Conservation (phyloP, 92 coral and sea anemone genomes). For the Montipora capitata region DNA sequence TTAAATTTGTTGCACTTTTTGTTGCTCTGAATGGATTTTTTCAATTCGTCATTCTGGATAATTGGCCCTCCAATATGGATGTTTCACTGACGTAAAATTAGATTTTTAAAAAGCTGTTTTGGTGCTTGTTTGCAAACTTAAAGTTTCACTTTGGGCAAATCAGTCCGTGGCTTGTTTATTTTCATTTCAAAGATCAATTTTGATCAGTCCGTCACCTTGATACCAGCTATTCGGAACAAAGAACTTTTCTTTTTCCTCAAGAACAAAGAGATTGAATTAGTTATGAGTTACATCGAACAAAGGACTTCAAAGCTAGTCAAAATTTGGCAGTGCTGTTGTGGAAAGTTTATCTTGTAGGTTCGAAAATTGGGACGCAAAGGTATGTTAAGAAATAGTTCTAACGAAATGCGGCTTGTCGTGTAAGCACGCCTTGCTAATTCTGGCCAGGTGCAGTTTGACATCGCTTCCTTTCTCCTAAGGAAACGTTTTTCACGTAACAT, state of each 20-base stretch:
- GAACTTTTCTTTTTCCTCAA: conserved; percentile 18
- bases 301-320: conserved; percentile 33
- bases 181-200: conserved; percentile 13
- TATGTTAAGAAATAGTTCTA: neutral
- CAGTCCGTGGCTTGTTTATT: neutral
- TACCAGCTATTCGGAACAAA: conserved; percentile 45
- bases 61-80: no score
- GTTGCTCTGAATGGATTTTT: no score
- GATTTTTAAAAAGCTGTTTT: no score
- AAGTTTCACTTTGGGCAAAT: neutral
- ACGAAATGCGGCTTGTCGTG: neutral
- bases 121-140: neutral
- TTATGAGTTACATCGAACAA: conserved; percentile 69
- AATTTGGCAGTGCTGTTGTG: neutral
- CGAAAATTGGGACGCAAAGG: neutral
- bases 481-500: neutral
- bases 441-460: neutral
- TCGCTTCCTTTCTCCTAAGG: no score
- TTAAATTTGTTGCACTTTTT: no score
- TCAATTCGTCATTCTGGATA: no score
- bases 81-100: no score
- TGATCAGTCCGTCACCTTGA: neutral
- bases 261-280: conserved; percentile 76
- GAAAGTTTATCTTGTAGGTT: neutral
- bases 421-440: neutral